Evolutionary conservation across 2,797 vertebrate species (phyloP), one percentile per base, ranked within the genome.

Genomic region (Rhabdophis nuchalis): DNA sequence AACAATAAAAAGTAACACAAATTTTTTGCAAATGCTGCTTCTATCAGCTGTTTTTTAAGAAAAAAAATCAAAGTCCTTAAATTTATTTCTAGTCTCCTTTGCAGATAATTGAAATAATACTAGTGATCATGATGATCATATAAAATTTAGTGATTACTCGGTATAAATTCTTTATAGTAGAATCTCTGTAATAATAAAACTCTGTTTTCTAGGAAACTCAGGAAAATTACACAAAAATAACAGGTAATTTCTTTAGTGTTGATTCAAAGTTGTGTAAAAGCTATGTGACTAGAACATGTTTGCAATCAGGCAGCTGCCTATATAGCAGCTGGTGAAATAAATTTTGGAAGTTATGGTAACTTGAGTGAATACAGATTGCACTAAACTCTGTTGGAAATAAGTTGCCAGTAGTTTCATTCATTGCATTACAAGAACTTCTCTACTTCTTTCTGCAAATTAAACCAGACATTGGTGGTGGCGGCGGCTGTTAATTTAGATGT

Each of bases 321-420:
- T 6, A 5, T 58, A 50, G 82, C 85, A 68, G 14, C 82, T 89
- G 36, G 18, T 88, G 18, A 29, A 56, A 56, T 82, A 41, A 36
- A 91, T 82, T 41, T 57, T 88, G 86, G 41, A 87, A 91, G 18
- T 91, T 86, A 50, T 58, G 27, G 53, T 87, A 32, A 52, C 36
- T 36, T 52, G 54, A 25, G 36, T 72, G 50, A 89, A 50, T 5
- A 60, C 13, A 36, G 61, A 20, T 52, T 87, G n/a, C 53, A 87
- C n/a, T 54, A 92, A 90, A 87, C n/a, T 88, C 4, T 87, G 54
- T 50, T 92, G 68, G 41, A 56, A 92, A 52, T 87, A 58, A 36
- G 8, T 88, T 53, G 36, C 72, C 25, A 58, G 20, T 50, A 72
- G 88, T 11, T 52, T 52, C 32, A 29, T 87, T 87, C 53, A 87